These are phyloP conservation scores for Peromyscus nudipes DNA, from an alignment of 2,797 vertebrate genomes.

Conservation along the genomic window DNA sequence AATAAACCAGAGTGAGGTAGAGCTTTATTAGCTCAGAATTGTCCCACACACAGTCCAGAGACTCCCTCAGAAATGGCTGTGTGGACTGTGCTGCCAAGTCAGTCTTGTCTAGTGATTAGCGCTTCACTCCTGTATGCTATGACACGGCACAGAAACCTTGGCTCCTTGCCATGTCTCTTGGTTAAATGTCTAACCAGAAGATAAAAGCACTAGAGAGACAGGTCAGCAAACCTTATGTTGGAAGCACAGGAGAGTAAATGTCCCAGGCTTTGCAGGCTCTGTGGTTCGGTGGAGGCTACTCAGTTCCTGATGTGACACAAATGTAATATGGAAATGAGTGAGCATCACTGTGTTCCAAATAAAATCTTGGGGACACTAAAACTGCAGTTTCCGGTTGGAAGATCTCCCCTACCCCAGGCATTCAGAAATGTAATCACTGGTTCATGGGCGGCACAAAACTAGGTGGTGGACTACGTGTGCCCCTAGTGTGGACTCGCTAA, in stretches of 20 bases:
- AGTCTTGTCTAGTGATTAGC: not conserved
- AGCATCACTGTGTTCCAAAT: not conserved
- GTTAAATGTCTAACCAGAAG: not conserved
- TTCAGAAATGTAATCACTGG: slow-evolving; percentile 57
- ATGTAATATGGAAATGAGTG: not conserved
- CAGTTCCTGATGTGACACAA: not conserved
- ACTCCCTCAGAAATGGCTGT: not conserved
- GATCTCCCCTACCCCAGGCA: not conserved
- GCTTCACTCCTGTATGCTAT: not conserved
- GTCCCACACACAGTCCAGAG: not conserved
- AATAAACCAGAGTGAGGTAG: slow-evolving; percentile 56
- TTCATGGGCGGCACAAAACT: slow-evolving; percentile 19
- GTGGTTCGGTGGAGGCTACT: not conserved
- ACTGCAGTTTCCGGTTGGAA: not conserved
- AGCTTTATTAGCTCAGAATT: slow-evolving; percentile 44
- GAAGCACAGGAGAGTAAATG: not conserved
- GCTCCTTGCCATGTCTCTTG: not conserved
- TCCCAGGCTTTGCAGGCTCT: not conserved
- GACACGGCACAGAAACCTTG: not conserved
- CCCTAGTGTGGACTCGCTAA: not conserved
- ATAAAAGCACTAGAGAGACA: not conserved
- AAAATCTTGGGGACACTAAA: not conserved
- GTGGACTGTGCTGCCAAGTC: not conserved
- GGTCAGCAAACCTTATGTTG: not conserved
- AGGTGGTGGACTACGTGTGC: not conserved